Evolutionary conservation across 2,888 invertebrate genomes (phyloP).

Genomic region (Zonitis immaculata): DNA sequence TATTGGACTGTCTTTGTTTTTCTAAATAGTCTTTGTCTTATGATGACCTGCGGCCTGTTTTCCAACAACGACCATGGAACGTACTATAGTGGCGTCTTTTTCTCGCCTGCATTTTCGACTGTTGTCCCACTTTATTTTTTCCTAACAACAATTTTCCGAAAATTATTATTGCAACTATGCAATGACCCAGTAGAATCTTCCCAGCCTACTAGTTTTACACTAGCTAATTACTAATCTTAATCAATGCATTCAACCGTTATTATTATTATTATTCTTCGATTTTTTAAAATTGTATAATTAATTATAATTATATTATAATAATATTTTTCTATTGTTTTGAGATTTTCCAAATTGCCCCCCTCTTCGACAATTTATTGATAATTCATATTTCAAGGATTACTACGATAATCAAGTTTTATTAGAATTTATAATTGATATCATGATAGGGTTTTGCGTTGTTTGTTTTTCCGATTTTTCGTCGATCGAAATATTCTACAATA

Average conservation of each 20-base stretch:
- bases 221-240: neutral
- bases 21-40: constrained; percentile 38
- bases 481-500: too few species aligned
- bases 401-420: neutral
- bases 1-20: constrained; percentile 38
- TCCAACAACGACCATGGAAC: constrained; percentile 11
- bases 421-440: too few species aligned
- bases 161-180: too few species aligned
- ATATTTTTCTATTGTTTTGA: neutral
- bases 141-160: too few species aligned
- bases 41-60: constrained; percentile 41
- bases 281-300: too few species aligned
- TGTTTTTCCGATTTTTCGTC: too few species aligned
- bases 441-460: too few species aligned
- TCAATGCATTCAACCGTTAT: neutral
- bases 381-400: neutral
- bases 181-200: too few species aligned
- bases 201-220: neutral
- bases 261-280: too few species aligned
- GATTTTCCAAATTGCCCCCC: neutral
- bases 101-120: constrained; percentile 52
- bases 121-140: neutral
- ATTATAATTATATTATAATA: too few species aligned
- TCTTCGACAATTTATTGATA: too few species aligned
- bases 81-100: constrained; percentile 46